Percentiles rank a stretch among this genome's conserved stretches.
These are phyloP conservation scores for Leptinotarsa undecemlineata DNA, from an alignment of 1,140 invertebrate species.

Conservation along the genomic window DNA sequence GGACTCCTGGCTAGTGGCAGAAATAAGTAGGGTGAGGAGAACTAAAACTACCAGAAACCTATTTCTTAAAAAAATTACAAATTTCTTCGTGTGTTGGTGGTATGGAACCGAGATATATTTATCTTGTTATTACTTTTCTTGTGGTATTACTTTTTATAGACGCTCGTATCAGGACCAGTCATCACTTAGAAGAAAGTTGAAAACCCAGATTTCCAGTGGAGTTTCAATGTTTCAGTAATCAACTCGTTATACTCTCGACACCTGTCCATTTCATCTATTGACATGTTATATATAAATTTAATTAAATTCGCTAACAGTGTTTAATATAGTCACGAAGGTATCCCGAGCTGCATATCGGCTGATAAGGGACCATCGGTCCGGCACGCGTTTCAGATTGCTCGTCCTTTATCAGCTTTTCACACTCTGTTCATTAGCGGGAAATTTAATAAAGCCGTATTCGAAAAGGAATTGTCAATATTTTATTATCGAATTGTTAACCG, in stretches of 20 bases:
- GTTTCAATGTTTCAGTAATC: too few species aligned
- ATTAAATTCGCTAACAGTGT: constrained; percentile 38
- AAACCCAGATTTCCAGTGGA: too few species aligned
- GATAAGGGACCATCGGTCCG: constrained; percentile 45
- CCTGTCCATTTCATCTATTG: constrained; percentile 37
- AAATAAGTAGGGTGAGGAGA: too few species aligned
- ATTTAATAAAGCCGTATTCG: constrained; percentile 3
- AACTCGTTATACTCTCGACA: neutral
- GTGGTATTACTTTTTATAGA: too few species aligned
- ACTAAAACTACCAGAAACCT: too few species aligned
- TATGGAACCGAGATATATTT: too few species aligned
- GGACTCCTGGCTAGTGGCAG: too few species aligned
- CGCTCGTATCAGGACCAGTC: too few species aligned
- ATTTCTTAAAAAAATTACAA: too few species aligned
- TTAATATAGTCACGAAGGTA: constrained; percentile 45
- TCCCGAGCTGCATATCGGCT: constrained; percentile 43
- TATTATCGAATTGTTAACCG: neutral
- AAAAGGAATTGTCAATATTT: constrained; percentile 1
- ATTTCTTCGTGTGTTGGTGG: too few species aligned
- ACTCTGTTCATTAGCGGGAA: constrained; percentile 31
- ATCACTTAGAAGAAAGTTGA: too few species aligned
- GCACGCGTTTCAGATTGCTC: constrained; percentile 43
- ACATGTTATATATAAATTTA: constrained; percentile 36
- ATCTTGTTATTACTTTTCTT: too few species aligned
- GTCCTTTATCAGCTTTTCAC: constrained; percentile 44